phyloP scores from a whole-genome alignment of 2,113 vertebrate genomes.

The Illadopsis cleaveri region DNA sequence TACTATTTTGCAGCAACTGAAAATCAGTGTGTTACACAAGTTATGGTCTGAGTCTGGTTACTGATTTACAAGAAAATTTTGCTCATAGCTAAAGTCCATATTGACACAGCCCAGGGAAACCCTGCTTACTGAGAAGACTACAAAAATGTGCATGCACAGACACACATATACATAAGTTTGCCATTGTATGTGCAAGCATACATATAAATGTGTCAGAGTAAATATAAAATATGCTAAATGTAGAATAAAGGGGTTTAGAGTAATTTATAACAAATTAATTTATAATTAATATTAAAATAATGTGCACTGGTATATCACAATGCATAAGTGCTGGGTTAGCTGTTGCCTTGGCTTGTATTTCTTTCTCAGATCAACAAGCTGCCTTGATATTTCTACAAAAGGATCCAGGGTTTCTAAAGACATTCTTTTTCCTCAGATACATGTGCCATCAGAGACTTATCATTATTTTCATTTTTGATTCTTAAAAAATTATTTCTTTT shows the following conservation, averaged over 20 bases:
- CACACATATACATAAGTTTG: neutral
- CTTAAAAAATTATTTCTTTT: neutral
- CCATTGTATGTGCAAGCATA: neutral
- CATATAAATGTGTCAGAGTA: neutral
- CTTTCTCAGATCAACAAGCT: neutral
- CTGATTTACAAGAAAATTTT: slow-evolving; percentile 15
- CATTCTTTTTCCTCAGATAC: neutral
- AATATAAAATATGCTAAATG: neutral
- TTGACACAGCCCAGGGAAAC: neutral
- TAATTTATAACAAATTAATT: neutral
- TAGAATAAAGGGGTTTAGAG: neutral
- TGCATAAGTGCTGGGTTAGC: too few species aligned
- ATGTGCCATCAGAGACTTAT: neutral
- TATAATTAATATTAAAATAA: neutral
- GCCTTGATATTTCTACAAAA: neutral
- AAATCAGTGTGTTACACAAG: neutral
- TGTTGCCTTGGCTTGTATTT: neutral
- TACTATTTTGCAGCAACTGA: neutral
- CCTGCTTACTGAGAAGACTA: neutral
- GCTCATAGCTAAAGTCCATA: neutral
- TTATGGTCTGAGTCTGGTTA: neutral
- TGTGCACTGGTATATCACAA: neutral
- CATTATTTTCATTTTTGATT: neutral
- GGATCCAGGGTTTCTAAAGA: neutral
- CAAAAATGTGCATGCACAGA: neutral